Base-by-base conservation (phyloP, 2,888 invertebrate species). In the Carabus problematicus region DNA sequence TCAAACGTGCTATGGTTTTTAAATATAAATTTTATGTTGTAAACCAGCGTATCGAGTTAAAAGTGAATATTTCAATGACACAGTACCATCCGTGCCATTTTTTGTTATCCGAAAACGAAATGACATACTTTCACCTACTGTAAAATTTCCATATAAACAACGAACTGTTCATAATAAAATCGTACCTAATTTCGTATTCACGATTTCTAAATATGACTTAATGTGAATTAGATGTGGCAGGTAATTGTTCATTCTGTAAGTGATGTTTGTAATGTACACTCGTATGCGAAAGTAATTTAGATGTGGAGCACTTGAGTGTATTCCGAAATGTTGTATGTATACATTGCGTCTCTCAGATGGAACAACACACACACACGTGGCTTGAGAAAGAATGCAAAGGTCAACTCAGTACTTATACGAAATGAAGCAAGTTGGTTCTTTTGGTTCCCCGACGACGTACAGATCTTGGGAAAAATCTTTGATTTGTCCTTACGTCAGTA, bases 331-430 rank as follows among this genome's bases (percentile, higher is more conserved):
- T 16, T 41, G n/a, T n/a, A n/a, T n/a, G n/a, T n/a, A n/a, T 64
- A 19, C 16, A 63, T 40, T 54, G 52, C 45, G 39, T 64, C 16
- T 55, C 55, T 55, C 55, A 55, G 55, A 42, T 29, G 45, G 43
- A 39, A 56, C 39, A 64, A 8, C 56, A 41, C 29, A 29, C 29
- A 3, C 29, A 29, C 29, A 39, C 45, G 41, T 54, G 52, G n/a
- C n/a, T 18, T 64, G 64, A 56, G 56, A 64, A 64, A 64, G 55
- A 56, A 64, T 64, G 42, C 43, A 64, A 64, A 64, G 64, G 64
- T 64, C 64, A 56, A 19, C 3, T 29, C 29, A 29, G 6, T 29
- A 29, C 40, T 19, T 45, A 42, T 39, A 19, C 12, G 64, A 64
- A 64, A 19, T 18, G 64, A 64, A 64, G 56, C 55, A 64, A 55